A percentile compares a stretch with the other conserved stretches of the same genome.
These are phyloP conservation scores for Tinea semifulvella DNA, from an alignment of 2,888 invertebrate species.

Conservation along the genomic window DNA sequence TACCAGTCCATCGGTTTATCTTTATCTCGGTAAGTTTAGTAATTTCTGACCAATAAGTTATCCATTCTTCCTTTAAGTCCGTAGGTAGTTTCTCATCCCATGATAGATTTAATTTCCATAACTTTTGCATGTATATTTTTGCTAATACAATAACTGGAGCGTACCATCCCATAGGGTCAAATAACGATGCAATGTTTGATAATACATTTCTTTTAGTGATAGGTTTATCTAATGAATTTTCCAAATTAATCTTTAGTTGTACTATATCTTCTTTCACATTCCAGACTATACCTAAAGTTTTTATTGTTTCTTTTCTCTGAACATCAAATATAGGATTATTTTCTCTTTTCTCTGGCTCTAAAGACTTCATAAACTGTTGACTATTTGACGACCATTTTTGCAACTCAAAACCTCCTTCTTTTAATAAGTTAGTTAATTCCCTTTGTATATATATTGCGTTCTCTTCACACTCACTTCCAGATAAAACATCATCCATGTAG, in stretches of 20 bases:
- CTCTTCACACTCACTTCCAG: constrained; percentile 4
- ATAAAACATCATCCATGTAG: constrained; percentile 12
- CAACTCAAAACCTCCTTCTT: constrained; percentile 8
- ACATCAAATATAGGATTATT: too few species aligned
- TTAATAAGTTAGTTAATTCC: constrained; percentile 5
- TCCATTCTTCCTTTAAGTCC: constrained; percentile 17
- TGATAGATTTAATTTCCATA: constrained; percentile 19
- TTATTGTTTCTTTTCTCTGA: constrained; percentile 19
- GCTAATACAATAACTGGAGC: constrained; percentile 20
- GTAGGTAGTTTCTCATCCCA: constrained; percentile 20
- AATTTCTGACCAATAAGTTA: constrained; percentile 15
- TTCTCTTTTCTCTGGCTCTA: constrained; percentile 8
- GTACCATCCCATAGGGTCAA: constrained; percentile 25
- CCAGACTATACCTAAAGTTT: constrained; percentile 24
- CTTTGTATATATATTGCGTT: not conserved
- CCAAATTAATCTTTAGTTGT: too few species aligned
- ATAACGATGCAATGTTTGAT: constrained; percentile 23
- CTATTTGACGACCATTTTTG: constrained; percentile 14
- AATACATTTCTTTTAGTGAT: constrained; percentile 23
- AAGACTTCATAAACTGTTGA: not conserved
- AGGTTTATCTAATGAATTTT: constrained; percentile 16
- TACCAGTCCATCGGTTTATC: constrained; percentile 20
- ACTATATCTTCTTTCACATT: constrained; percentile 21
- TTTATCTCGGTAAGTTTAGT: constrained; percentile 11
- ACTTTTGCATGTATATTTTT: constrained; percentile 21